A percentile compares a stretch with the other conserved stretches of the same genome.
Conservation (phyloP, 1,140 invertebrate genomes). For the Galleria mellonella region DNA sequence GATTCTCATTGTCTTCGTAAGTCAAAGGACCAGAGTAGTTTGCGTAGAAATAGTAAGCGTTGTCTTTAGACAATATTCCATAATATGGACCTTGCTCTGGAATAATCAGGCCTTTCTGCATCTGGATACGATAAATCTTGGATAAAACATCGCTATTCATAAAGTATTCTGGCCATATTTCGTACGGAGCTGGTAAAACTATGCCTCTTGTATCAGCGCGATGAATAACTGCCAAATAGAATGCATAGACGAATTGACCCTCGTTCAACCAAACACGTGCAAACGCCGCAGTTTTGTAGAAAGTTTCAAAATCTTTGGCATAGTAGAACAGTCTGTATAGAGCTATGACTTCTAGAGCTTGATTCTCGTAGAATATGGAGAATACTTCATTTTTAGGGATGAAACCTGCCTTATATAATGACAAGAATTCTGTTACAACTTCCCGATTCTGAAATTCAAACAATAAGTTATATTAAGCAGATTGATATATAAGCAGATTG, state of each 20-base stretch:
- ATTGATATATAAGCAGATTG: neutral
- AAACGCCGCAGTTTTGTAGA: constrained; percentile 78
- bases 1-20: constrained; percentile 75
- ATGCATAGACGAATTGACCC: constrained; percentile 76
- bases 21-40: constrained; percentile 74
- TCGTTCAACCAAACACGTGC: constrained; percentile 77
- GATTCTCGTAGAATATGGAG: constrained; percentile 66
- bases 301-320: constrained; percentile 78
- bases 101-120: constrained; percentile 60
- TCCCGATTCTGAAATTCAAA: constrained; percentile 46
- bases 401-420: constrained; percentile 67
- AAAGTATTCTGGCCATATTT: constrained; percentile 78
- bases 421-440: constrained; percentile 73
- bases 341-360: constrained; percentile 56
- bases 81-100: constrained; percentile 33
- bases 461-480: neutral
- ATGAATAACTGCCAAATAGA: constrained; percentile 76
- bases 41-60: constrained; percentile 55
- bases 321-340: constrained; percentile 75
- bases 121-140: constrained; percentile 75
- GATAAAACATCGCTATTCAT: constrained; percentile 75
- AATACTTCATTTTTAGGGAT: constrained; percentile 72
- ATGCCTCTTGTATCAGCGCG: constrained; percentile 76
- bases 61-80: constrained; percentile 63
- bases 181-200: constrained; percentile 77